Evolutionary conservation across 2,888 invertebrate genomes (phyloP).

Genomic region (Urechis unicinctus): DNA sequence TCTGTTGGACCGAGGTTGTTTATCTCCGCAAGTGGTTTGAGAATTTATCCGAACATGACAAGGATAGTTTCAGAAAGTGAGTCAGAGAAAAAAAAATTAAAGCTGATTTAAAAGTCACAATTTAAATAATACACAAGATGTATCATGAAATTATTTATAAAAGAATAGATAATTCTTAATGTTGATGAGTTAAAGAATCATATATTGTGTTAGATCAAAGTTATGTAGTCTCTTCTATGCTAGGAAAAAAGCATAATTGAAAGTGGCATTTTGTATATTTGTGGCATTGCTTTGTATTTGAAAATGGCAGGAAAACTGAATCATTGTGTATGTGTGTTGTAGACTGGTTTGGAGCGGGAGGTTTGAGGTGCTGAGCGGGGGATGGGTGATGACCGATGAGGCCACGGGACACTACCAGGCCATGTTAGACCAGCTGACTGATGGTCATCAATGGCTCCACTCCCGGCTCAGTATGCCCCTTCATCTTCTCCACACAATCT

Average conservation of each 20-base stretch:
- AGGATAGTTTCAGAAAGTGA: conserved; percentile 1
- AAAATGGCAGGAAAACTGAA: too few relatives aligned
- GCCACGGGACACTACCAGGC: conserved; percentile 16
- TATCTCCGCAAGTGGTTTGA: conserved; percentile 17
- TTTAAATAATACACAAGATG: too few relatives aligned
- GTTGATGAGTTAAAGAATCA: too few relatives aligned
- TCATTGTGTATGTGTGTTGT: neutral
- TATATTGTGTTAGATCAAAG: too few relatives aligned
- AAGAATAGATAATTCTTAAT: too few relatives aligned
- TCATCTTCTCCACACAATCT: too few relatives aligned
- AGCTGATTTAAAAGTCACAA: too few relatives aligned
- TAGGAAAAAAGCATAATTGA: neutral
- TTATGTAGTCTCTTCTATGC: too few relatives aligned
- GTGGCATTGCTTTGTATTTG: too few relatives aligned
- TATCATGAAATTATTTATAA: too few relatives aligned
- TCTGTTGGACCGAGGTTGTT: conserved; percentile 22
- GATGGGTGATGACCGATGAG: conserved; percentile 24
- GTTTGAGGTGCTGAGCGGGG: conserved; percentile 22
- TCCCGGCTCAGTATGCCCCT: conserved; percentile 11
- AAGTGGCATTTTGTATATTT: too few relatives aligned
- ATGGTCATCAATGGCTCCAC: conserved; percentile 23
- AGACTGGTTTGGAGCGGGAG: conserved; percentile 13
- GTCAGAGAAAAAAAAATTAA: too few relatives aligned
- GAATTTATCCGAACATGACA: neutral
- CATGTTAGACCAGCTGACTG: conserved; percentile 18